phyloP scores from a whole-genome alignment of 2,797 vertebrate genomes.

The Pyrocephalus nanus region DNA sequence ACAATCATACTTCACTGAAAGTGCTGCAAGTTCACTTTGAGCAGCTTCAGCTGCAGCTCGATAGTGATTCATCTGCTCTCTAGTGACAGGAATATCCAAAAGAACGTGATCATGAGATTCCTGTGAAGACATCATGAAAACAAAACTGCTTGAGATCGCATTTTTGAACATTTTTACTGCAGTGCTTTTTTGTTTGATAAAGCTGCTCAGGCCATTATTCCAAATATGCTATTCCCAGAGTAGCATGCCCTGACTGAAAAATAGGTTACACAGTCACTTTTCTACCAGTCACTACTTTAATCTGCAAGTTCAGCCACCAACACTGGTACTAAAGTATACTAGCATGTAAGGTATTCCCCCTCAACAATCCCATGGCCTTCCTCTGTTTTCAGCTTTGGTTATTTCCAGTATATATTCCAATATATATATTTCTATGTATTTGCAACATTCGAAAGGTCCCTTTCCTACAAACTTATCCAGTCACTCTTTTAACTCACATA shows the following conservation, averaged over 20 bases:
- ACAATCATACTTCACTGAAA: conserved; percentile 77
- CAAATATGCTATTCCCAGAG: background rate
- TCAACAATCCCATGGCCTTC: background rate
- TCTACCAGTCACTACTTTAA: background rate
- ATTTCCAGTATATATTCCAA: background rate
- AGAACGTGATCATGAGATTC: conserved; percentile 18
- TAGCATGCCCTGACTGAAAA: background rate
- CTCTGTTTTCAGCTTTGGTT: background rate
- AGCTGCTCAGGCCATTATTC: background rate
- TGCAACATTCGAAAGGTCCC: background rate
- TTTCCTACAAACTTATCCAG: background rate
- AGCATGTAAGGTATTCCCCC: background rate
- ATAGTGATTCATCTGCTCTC: conserved; percentile 78
- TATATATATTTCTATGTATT: background rate
- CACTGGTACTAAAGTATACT: background rate
- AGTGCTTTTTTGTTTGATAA: background rate
- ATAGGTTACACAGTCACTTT: background rate
- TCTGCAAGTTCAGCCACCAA: background rate
- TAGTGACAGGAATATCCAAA: conserved; percentile 66
- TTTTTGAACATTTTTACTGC: background rate
- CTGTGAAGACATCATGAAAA: conserved; percentile 34
- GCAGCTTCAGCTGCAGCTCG: conserved; percentile 77
- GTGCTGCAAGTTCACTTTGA: conserved; percentile 80
- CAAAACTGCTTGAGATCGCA: background rate
- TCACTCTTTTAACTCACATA: background rate